Conservation (phyloP, 2,888 invertebrate species). For the Junonia oenone region DNA sequence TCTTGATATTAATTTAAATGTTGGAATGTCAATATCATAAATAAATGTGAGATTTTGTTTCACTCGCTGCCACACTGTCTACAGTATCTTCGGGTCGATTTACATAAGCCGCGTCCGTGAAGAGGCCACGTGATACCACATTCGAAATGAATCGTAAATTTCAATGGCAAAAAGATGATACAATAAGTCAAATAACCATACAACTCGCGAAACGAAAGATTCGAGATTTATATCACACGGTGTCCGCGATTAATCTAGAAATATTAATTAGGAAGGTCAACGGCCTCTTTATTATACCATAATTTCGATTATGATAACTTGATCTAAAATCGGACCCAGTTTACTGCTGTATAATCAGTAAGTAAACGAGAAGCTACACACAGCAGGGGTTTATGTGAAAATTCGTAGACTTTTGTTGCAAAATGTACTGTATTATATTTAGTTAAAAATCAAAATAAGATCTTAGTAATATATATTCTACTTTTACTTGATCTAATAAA, state of each 20-base stretch:
- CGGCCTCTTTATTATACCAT: slow-evolving; percentile 48
- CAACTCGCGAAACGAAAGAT: slow-evolving; percentile 52
- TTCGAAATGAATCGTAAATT: slow-evolving; percentile 56
- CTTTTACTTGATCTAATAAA: slow-evolving; percentile 1
- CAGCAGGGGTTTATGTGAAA: slow-evolving; percentile 3
- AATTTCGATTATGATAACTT: slow-evolving; percentile 26
- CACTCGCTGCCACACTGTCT: slow-evolving; percentile 68
- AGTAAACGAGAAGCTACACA: slow-evolving; percentile 12
- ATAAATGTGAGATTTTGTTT: slow-evolving; percentile 32
- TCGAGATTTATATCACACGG: slow-evolving; percentile 55
- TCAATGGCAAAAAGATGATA: slow-evolving; percentile 48
- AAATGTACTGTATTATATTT: slow-evolving; percentile 11
- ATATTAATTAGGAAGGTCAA: slow-evolving; percentile 68
- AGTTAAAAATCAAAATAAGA: slow-evolving; percentile 2
- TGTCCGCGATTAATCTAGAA: slow-evolving; percentile 51
- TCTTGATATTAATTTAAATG: slow-evolving; percentile 14
- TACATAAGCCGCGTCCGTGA: slow-evolving; percentile 54
- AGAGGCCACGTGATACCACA: slow-evolving; percentile 46
- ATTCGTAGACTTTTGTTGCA: not conserved
- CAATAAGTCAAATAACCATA: slow-evolving; percentile 33
- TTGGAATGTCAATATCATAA: slow-evolving; percentile 10
- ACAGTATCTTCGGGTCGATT: slow-evolving; percentile 48
- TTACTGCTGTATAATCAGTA: slow-evolving; percentile 11
- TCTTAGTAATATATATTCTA: not conserved
- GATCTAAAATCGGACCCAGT: slow-evolving; percentile 25